Evolutionary conservation across 2,797 vertebrate genomes (phyloP).

Genomic region (Xenopus petersii): DNA sequence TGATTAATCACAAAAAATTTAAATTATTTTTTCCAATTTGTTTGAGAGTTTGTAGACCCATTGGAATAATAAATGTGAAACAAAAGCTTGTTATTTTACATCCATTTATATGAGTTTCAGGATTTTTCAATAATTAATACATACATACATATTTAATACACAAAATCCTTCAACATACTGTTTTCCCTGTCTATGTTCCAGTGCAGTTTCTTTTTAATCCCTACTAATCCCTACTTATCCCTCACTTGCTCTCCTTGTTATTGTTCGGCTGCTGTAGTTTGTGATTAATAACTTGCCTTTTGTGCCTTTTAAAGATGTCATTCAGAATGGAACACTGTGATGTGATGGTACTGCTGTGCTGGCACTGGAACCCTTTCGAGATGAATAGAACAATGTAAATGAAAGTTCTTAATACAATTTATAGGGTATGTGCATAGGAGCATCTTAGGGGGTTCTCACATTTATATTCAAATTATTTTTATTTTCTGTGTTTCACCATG

Average conservation of each 20-base stretch:
- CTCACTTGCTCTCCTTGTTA: neutral
- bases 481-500: neutral
- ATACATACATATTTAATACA: no score
- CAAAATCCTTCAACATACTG: no score
- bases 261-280: constrained; percentile 5
- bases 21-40: no score
- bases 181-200: no score
- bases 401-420: constrained; percentile 7
- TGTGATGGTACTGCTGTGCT: constrained; percentile 1
- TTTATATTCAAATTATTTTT: constrained; percentile 9
- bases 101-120: no score
- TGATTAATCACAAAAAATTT: no score
- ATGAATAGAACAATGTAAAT: constrained; percentile 4
- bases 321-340: constrained; percentile 4
- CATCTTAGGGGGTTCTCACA: neutral
- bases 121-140: no score
- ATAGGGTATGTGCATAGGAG: neutral
- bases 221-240: neutral
- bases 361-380: neutral
- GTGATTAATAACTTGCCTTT: constrained; percentile 23
- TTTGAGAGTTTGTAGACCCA: no score
- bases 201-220: no score
- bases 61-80: no score
- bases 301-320: constrained; percentile 10
- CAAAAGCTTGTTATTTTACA: no score